Evolutionary conservation across 2,888 invertebrate species (phyloP), one percentile per base, ranked within the genome.

Genomic region (Eristalis pertinax): DNA sequence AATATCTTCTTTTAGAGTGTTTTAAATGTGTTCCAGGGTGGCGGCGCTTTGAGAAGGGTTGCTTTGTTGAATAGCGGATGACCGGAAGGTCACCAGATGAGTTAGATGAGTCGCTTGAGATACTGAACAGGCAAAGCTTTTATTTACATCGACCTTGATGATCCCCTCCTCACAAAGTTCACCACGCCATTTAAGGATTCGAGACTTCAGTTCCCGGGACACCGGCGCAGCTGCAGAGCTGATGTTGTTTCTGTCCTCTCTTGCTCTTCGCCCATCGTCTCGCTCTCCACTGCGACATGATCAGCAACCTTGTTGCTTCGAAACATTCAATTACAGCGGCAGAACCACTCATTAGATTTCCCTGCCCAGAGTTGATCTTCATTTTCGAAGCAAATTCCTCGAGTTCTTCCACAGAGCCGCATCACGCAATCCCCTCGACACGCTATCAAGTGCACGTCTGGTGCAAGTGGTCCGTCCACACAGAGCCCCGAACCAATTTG

Each of bases 381-480:
- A 74, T 72, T 26, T 86, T 72, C 87, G 72, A 76, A 83, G 87
- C 84, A 69, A 84, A 80, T 87, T 84, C 87, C 69, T 69, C 19
- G 10, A 65, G 84, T 75, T 87, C 50, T 68, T 64, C 76, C 76
- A 76, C 79, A 87, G 78, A 87, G 70, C 41, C 72, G 84, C 50
- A 19, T n/a, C 87, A 84, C 84, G 87, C 84, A 84, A 84, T 73
- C 41, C 13, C 13, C 26, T 15, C 32, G 68, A 24, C 84, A 84
- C 76, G 84, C 87, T 73, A 87, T 78, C 60, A 58, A 77, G 74
- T 84, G 75, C 73, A 64, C 64, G 63, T 56, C 69, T 69, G 15
- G 50, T 19, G 0, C 67, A 24, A 22, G 24, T 24, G 60, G 24
- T 0, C 60, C 26, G 60, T 22, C 24, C 24, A 82, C 79, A 79